Evolutionary conservation across 2,888 invertebrate species (phyloP).

Genomic region (Drosophila niveifrons): DNA sequence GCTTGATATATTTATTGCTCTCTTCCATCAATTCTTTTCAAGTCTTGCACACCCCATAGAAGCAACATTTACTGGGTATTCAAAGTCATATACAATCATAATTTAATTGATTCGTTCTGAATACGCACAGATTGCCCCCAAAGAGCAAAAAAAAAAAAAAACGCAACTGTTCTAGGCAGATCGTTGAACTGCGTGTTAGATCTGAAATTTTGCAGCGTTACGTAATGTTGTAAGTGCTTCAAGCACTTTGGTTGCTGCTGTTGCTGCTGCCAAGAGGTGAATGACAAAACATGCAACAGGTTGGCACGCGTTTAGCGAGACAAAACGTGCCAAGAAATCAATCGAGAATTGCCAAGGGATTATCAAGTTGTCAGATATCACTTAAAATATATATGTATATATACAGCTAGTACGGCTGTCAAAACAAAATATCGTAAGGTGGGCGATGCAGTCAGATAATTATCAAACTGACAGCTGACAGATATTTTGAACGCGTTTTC

Average conservation of each 20-base stretch:
- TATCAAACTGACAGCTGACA: constrained; percentile 6
- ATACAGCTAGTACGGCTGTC: neutral
- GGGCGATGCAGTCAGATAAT: neutral
- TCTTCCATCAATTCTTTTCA: neutral
- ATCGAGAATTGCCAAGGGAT: constrained; percentile 10
- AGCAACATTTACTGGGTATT: neutral
- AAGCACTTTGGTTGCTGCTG: neutral
- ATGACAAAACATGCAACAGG: constrained; percentile 34
- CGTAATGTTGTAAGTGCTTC: constrained; percentile 30
- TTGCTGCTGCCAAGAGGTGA: constrained; percentile 14
- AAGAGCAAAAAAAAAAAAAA: neutral
- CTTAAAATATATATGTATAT: neutral
- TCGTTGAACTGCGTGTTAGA: constrained; percentile 42
- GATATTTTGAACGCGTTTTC: neutral
- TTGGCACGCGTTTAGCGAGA: constrained; percentile 7
- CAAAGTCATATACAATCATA: constrained; percentile 24
- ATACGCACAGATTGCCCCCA: constrained; percentile 38
- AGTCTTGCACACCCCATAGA: neutral
- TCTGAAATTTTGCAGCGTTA: constrained; percentile 36
- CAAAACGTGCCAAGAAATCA: neutral
- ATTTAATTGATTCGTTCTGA: constrained; percentile 58
- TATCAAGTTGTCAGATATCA: neutral
- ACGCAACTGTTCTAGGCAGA: constrained; percentile 6
- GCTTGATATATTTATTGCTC: neutral
- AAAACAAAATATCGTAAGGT: neutral